phyloP scores from a whole-genome alignment of 2,113 vertebrate genomes.

The Lagenorhynchus albirostris region DNA sequence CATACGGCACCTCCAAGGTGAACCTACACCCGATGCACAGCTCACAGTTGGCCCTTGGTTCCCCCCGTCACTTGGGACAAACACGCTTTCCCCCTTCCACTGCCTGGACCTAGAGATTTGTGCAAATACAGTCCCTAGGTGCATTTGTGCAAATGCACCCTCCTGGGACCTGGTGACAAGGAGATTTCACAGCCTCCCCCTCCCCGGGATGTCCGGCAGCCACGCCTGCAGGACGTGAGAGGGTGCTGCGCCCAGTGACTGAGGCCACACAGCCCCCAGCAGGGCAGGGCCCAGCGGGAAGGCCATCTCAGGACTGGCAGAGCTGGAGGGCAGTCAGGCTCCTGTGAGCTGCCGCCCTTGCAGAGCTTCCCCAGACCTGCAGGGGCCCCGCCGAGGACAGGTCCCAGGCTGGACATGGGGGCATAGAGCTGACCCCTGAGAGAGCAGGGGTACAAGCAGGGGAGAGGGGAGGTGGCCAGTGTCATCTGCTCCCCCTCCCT shows the following conservation, averaged over 20 bases:
- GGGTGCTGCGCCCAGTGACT: accelerated
- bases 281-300: background rate
- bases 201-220: background rate
- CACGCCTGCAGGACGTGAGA: accelerated
- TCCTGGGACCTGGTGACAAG: accelerated
- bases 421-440: background rate
- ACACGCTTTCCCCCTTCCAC: accelerated
- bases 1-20: accelerated
- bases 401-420: background rate
- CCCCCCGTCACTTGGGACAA: background rate
- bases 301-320: background rate
- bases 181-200: background rate
- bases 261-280: too few species aligned
- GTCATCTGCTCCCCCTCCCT: accelerated
- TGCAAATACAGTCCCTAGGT: accelerated
- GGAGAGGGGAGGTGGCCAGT: accelerated
- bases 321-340: background rate
- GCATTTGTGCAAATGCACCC: background rate
- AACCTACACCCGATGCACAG: background rate
- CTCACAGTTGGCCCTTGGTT: background rate
- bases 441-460: background rate
- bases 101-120: accelerated
- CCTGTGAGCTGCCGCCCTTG: background rate
- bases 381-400: background rate
- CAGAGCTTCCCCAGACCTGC: background rate